Conservation (phyloP, 1,140 invertebrate species). For the Cotesia chilonis region DNA sequence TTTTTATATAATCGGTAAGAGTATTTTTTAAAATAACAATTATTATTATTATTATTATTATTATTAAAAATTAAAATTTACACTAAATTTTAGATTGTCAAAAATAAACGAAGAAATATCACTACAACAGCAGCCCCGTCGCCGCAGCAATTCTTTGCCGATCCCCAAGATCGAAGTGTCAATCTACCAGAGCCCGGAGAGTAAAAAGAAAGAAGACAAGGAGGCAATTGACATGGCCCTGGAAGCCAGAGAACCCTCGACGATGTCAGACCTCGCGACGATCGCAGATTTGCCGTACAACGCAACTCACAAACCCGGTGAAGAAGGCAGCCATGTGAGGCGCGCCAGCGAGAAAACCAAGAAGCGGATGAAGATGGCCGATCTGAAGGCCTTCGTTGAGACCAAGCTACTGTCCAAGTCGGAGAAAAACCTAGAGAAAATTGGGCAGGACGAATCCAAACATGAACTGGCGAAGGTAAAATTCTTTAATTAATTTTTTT, state of each 20-base stretch:
- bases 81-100: conserved; percentile 69
- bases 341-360: conserved; percentile 82
- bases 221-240: conserved; percentile 82
- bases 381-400: conserved; percentile 88
- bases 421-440: conserved; percentile 89
- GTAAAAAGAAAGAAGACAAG: conserved; percentile 72
- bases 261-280: conserved; percentile 52
- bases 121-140: conserved; percentile 77
- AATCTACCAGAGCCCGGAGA: conserved; percentile 79
- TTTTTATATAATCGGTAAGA: conserved; percentile 86
- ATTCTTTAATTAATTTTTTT: conserved; percentile 19
- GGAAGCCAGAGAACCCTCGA: conserved; percentile 72
- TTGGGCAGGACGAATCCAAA: conserved; percentile 80
- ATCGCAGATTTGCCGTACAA: conserved; percentile 38
- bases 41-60: neutral
- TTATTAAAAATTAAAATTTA: conserved; percentile 7
- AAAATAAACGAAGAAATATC: conserved; percentile 83
- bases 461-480: conserved; percentile 64
- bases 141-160: conserved; percentile 90
- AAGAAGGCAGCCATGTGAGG: conserved; percentile 71
- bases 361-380: conserved; percentile 88
- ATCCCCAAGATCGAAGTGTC: conserved; percentile 93
- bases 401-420: conserved; percentile 90
- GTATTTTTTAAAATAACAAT: conserved; percentile 7
- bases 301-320: conserved; percentile 62